These are phyloP conservation scores for Melospiza georgiana DNA, from an alignment of 2,113 vertebrate species.

Conservation along the genomic window DNA sequence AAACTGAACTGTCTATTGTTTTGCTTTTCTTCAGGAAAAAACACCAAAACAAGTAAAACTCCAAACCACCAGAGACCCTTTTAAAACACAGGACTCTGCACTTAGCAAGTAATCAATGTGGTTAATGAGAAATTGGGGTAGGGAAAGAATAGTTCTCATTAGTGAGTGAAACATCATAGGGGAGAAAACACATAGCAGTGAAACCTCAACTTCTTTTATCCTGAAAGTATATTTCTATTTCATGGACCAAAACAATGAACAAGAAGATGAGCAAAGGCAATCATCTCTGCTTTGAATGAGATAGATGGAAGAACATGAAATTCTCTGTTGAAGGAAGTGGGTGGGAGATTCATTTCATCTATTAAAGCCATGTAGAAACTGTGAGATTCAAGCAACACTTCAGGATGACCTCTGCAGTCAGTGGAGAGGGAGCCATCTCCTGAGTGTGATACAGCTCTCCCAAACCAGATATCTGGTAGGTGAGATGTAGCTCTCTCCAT, in stretches of 20 bases:
- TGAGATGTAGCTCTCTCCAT: background rate
- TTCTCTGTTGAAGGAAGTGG: background rate
- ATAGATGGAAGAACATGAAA: background rate
- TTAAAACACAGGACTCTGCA: background rate
- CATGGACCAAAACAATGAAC: background rate
- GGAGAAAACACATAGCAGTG: background rate
- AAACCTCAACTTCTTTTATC: background rate
- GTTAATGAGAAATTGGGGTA: background rate
- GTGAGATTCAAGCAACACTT: background rate
- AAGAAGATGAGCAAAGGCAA: background rate
- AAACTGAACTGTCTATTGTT: background rate
- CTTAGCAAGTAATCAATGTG: background rate
- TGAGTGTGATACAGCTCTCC: background rate
- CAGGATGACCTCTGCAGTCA: background rate
- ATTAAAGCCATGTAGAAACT: background rate
- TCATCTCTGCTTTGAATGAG: background rate
- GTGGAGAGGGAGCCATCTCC: background rate
- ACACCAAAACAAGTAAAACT: background rate
- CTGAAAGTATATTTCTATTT: background rate
- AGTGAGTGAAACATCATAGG: background rate
- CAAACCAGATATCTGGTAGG: background rate
- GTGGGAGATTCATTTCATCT: background rate
- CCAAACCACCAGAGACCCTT: background rate
- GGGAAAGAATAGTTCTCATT: background rate
- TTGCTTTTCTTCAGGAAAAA: background rate